Conservation (phyloP, 2,888 invertebrate genomes). For the Pheosia tremula region DNA sequence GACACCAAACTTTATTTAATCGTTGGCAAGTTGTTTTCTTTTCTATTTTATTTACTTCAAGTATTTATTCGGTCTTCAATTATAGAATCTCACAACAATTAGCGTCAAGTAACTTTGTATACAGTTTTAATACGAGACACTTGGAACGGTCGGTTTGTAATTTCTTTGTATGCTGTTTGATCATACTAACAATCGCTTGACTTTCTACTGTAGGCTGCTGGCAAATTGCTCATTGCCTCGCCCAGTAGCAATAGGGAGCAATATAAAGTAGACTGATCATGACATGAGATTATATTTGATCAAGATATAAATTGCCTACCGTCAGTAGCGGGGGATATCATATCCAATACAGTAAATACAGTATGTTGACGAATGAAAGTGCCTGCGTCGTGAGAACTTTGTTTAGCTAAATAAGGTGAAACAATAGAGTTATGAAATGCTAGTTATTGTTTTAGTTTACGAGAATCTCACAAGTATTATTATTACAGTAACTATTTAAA, state of each 20-base stretch:
- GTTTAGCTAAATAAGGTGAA: slow-evolving; percentile 3
- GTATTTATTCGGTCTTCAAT: not conserved
- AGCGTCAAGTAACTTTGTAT: slow-evolving; percentile 20
- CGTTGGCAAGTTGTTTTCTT: slow-evolving; percentile 17
- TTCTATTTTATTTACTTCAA: slow-evolving; percentile 15
- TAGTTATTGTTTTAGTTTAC: not conserved
- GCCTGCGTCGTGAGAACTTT: slow-evolving; percentile 26
- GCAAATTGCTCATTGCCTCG: slow-evolving; percentile 37
- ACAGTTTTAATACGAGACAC: slow-evolving; percentile 14
- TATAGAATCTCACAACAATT: slow-evolving; percentile 9
- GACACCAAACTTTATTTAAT: slow-evolving; percentile 17
- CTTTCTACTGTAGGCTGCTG: slow-evolving; percentile 33
- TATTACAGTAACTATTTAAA: not conserved
- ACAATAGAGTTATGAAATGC: slow-evolving; percentile 1
- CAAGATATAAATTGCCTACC: slow-evolving; percentile 27
- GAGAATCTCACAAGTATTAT: slow-evolving; percentile 6
- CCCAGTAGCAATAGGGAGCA: slow-evolving; percentile 19
- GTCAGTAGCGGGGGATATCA: slow-evolving; percentile 22
- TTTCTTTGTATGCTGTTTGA: slow-evolving; percentile 25
- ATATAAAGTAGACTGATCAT: slow-evolving; percentile 24
- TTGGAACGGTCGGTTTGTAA: slow-evolving; percentile 13
- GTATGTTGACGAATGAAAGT: slow-evolving; percentile 30
- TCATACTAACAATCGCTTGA: slow-evolving; percentile 26
- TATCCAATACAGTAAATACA: slow-evolving; percentile 19
- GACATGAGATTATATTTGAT: slow-evolving; percentile 35